Percentiles rank a stretch among this genome's conserved stretches.
phyloP scores from a whole-genome alignment of 2,888 invertebrate species.

The Drosophila paranaensis region DNA sequence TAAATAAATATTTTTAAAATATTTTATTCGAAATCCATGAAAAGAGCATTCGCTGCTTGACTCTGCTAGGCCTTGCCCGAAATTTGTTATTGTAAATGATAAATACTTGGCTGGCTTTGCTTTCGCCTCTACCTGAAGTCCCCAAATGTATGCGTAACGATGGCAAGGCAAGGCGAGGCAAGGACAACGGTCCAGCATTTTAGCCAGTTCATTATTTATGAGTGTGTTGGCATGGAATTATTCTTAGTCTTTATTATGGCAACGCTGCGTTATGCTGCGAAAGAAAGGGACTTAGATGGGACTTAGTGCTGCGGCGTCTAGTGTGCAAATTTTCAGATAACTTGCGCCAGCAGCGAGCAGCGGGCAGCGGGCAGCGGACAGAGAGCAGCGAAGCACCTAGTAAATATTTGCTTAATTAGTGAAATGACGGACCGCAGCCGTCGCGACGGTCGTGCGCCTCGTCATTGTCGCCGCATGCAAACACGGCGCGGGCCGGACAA shows the following conservation, averaged over 20 bases:
- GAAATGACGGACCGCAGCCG: constrained; percentile 58
- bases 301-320: constrained; percentile 34
- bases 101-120: constrained; percentile 67
- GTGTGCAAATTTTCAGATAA: constrained; percentile 74
- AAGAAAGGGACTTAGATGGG: constrained; percentile 43
- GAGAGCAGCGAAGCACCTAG: constrained; percentile 29
- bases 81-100: constrained; percentile 62
- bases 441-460: constrained; percentile 20
- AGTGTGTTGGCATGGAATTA: constrained; percentile 82
- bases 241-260: constrained; percentile 76
- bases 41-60: constrained; percentile 9
- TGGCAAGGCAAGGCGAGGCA: constrained; percentile 53
- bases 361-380: too few relatives aligned
- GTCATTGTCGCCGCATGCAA: constrained; percentile 50
- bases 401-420: constrained; percentile 81
- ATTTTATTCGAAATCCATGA: background rate
- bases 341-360: constrained; percentile 30
- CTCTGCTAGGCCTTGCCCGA: background rate
- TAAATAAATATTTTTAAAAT: too few relatives aligned
- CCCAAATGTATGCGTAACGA: constrained; percentile 66
- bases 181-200: constrained; percentile 46
- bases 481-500: constrained; percentile 52
- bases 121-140: constrained; percentile 53
- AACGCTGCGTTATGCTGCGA: constrained; percentile 30
- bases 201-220: constrained; percentile 81